Evolutionary conservation across 2,113 vertebrate species (phyloP).

Genomic region (Heptranchias perlo): DNA sequence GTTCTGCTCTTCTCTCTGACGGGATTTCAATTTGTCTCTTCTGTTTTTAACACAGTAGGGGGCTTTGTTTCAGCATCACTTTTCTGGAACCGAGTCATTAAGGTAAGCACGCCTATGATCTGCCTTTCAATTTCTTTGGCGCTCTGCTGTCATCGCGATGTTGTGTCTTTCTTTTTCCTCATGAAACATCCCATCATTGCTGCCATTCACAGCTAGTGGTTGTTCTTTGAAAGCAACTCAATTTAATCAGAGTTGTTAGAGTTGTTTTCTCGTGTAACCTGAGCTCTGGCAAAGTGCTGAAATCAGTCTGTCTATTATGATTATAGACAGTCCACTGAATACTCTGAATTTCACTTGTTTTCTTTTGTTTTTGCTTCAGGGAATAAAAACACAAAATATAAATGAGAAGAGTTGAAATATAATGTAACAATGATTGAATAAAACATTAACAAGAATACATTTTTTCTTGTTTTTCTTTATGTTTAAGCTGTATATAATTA

Average conservation of each 20-base stretch:
- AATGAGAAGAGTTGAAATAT: not conserved
- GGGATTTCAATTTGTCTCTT: no score
- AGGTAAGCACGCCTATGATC: not conserved
- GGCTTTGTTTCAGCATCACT: not conserved
- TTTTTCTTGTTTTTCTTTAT: not conserved
- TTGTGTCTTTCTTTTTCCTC: not conserved
- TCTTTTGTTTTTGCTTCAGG: not conserved
- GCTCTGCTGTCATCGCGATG: not conserved
- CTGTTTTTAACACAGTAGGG: not conserved
- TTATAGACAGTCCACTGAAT: conserved; percentile 13
- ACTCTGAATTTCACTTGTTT: not conserved
- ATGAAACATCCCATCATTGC: not conserved
- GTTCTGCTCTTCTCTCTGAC: no score
- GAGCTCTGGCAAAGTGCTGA: not conserved
- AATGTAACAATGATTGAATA: not conserved
- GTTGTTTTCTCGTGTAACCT: not conserved
- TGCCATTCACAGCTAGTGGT: not conserved
- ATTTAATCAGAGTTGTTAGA: not conserved
- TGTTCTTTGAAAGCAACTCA: not conserved
- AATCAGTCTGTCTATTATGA: not conserved
- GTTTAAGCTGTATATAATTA: not conserved
- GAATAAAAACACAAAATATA: not conserved
- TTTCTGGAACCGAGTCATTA: not conserved
- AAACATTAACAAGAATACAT: not conserved
- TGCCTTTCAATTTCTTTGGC: not conserved